Percentiles rank a stretch among this genome's conserved stretches.
Evolutionary conservation across 2,113 vertebrate species (phyloP).

Genomic region (Calidris pugnax): DNA sequence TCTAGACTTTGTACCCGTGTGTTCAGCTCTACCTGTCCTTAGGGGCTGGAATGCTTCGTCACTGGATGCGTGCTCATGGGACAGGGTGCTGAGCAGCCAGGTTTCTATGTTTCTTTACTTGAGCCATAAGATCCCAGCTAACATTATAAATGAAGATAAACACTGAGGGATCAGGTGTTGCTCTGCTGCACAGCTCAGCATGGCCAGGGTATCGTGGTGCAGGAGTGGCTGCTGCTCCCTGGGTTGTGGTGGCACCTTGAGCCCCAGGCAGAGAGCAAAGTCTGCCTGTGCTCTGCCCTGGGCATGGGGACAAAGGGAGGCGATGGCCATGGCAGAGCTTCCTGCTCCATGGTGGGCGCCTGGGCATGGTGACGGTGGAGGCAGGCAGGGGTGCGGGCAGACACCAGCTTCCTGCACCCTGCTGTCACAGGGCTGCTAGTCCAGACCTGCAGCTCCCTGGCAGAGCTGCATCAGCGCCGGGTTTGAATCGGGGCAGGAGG

Average conservation of each 20-base stretch:
- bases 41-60: not conserved
- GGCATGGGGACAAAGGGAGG: not conserved
- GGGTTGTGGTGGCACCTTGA: not conserved
- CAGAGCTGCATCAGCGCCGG: not conserved
- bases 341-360: not conserved
- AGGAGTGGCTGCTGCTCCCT: not conserved
- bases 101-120: not conserved
- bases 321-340: not conserved
- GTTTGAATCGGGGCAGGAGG: not conserved
- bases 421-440: not conserved
- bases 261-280: not conserved
- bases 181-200: not conserved
- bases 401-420: rapidly evolving
- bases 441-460: not conserved
- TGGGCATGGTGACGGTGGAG: not conserved
- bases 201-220: not conserved
- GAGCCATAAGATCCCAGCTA: not conserved
- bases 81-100: rapidly evolving
- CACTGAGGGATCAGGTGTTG: not conserved
- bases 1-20: not conserved
- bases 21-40: not conserved
- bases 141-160: not conserved
- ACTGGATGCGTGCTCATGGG: not conserved
- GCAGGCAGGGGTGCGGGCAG: not conserved
- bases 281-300: rapidly evolving